Evolutionary conservation across 2,113 vertebrate genomes (phyloP), one percentile per base, ranked within the genome.

Genomic region (Grammomys surdaster): DNA sequence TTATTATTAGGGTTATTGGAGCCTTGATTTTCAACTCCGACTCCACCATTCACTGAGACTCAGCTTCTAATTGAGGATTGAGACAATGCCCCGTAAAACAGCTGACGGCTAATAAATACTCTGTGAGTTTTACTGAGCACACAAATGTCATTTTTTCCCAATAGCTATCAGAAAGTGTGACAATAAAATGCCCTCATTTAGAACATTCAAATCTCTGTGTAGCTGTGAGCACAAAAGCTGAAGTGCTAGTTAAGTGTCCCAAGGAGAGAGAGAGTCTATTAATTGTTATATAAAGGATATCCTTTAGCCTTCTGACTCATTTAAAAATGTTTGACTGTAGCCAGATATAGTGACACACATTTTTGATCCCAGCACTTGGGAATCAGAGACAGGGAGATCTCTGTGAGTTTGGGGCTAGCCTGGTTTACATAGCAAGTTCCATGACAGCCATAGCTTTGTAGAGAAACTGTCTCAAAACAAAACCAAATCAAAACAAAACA

Each of bases 1-100:
- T 81, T 56, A 51, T 43, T 7, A 67, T 3, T 2, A 4, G 90
- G 40, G 63, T 58, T 20, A 20, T 75, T 7, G 36, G 46, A 16
- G 19, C 28, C 24, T 17, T 69, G 78, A 28, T 51, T 33, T 77
- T 1, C 2, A 31, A 26, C 75, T 51, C 5, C 11, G 22, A 67
- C 16, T 31, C 54, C 4, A 13, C 40, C 54, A 5, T 60, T 80
- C 80, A 33, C 26, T 78, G 46, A 28, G 40, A 33, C 36, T 91
- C 36, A 43, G 0, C 67, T 91, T 96, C 76, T 54, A 80, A 28
- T 43, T 43, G 65, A 92, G n/a, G 65, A 63, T 22, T 13, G n/a
- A 96, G 89, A 17, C 26, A 40, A 69, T 92, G 36, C 58, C 87
- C 36, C 46, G 8, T 69, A 54, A 92, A 95, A 93, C 31, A 60